Conservation (phyloP, 2,888 invertebrate species). For the Mellilla xanthometata region DNA sequence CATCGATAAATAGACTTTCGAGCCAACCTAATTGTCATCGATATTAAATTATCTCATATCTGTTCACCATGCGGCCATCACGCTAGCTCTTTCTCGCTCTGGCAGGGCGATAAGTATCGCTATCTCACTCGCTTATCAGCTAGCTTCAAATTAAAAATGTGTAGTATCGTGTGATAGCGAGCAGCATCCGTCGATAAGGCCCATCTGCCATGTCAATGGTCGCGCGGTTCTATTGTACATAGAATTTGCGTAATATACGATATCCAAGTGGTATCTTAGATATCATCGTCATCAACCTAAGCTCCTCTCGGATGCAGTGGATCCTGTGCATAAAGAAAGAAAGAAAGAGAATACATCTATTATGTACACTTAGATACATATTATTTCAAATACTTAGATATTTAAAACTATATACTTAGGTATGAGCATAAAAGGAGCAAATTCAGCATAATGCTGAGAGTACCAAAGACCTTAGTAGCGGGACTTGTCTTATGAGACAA, state of each 20-base stretch:
- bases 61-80: slow-evolving; percentile 61
- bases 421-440: too few relatives aligned
- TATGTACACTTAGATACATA: too few relatives aligned
- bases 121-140: slow-evolving; percentile 54
- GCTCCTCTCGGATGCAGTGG: too few relatives aligned
- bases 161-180: slow-evolving; percentile 46
- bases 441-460: too few relatives aligned
- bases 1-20: slow-evolving; percentile 36
- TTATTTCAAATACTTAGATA: too few relatives aligned
- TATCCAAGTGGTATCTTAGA: background rate
- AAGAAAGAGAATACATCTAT: too few relatives aligned
- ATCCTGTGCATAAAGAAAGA: too few relatives aligned
- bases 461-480: too few relatives aligned
- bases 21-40: slow-evolving; percentile 37
- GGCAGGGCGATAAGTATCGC: slow-evolving; percentile 37
- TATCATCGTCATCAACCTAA: too few relatives aligned
- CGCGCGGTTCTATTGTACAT: slow-evolving; percentile 41
- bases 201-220: slow-evolving; percentile 63
- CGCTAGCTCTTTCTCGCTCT: slow-evolving; percentile 53
- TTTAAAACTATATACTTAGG: too few relatives aligned
- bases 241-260: slow-evolving; percentile 10
- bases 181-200: slow-evolving; percentile 70
- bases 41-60: slow-evolving; percentile 38
- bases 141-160: slow-evolving; percentile 65
- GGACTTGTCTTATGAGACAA: too few relatives aligned